These are phyloP conservation scores for Aphelocoma coerulescens DNA, from an alignment of 2,113 vertebrate genomes.

Conservation along the genomic window DNA sequence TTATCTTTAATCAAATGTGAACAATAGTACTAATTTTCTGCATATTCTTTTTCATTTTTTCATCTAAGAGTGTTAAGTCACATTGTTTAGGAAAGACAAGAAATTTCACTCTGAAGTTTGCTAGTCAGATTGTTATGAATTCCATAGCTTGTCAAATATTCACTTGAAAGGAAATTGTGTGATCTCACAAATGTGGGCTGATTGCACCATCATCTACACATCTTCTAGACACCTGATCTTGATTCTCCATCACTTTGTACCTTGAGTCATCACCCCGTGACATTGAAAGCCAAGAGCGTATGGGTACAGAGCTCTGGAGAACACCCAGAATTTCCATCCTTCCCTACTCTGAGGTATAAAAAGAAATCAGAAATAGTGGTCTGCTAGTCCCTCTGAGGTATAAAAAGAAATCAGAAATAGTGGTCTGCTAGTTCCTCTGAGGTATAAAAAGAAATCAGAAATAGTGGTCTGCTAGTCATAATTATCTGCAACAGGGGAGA, in stretches of 20 bases:
- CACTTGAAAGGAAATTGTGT: background rate
- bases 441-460: background rate
- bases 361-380: background rate
- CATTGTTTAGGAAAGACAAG: background rate
- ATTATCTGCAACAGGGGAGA: background rate
- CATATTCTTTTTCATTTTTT: background rate
- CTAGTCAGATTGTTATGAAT: background rate
- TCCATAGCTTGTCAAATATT: background rate
- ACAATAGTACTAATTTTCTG: constrained; percentile 18
- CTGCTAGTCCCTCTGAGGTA: background rate
- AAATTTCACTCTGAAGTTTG: background rate
- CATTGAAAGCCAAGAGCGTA: background rate
- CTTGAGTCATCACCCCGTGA: background rate
- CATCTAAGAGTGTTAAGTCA: background rate
- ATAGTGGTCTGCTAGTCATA: background rate
- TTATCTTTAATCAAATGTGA: constrained; percentile 13
- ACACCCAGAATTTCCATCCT: background rate
- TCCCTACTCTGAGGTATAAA: background rate
- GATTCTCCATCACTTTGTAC: background rate
- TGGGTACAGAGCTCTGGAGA: background rate
- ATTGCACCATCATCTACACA: background rate
- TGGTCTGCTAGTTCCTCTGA: background rate
- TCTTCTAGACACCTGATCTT: background rate
- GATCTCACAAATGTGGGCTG: background rate
- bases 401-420: background rate